Percentiles rank a stretch among this genome's conserved stretches.
phyloP scores from a whole-genome alignment of 1,140 invertebrate species.

The Bombus sylvicola region DNA sequence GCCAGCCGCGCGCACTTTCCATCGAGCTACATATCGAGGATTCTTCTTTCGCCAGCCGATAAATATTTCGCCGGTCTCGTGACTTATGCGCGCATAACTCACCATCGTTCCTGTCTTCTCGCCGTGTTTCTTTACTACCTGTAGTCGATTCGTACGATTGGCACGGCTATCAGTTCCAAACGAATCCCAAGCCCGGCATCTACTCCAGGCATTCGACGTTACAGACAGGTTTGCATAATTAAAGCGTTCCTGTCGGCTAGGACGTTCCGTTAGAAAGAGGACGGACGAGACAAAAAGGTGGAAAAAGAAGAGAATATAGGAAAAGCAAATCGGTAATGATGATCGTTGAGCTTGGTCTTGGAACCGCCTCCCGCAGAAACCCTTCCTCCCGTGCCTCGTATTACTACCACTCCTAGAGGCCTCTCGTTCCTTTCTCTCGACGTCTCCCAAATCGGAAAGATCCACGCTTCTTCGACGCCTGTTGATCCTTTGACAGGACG shows the following conservation, averaged over 20 bases:
- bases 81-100: constrained; percentile 29
- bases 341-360: not conserved
- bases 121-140: not conserved
- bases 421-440: constrained; percentile 19
- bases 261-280: constrained; percentile 28
- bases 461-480: constrained; percentile 41
- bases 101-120: not conserved
- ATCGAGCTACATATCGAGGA: constrained; percentile 26
- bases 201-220: not conserved
- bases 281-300: constrained; percentile 4
- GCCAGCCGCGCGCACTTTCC: constrained; percentile 19
- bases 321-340: constrained; percentile 6
- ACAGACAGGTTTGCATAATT: constrained; percentile 13
- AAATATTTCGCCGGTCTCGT: constrained; percentile 20
- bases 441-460: constrained; percentile 43
- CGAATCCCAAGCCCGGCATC: not conserved
- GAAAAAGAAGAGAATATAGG: not conserved
- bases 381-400: not conserved
- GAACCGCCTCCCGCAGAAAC: not conserved
- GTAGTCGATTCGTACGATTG: not conserved
- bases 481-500: constrained; percentile 63
- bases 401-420: not conserved
- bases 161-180: not conserved
- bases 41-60: constrained; percentile 14
- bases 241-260: not conserved